Conservation (phyloP, 92 coral and sea anemone genomes). For the Actinernus sp. region DNA sequence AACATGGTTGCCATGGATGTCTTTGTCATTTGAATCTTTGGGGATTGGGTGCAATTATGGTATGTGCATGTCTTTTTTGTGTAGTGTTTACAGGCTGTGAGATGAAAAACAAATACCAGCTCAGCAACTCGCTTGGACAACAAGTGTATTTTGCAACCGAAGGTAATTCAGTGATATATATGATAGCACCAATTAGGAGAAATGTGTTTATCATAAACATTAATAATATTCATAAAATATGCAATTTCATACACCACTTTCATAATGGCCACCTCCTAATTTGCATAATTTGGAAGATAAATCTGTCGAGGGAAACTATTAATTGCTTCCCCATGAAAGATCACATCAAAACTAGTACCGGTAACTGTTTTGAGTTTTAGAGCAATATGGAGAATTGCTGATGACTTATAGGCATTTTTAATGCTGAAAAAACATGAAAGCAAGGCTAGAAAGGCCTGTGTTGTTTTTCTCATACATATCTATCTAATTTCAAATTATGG, state of each 20-base stretch:
- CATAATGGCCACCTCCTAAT: not conserved
- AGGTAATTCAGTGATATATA: conserved; percentile 46
- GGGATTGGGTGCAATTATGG: too few species aligned
- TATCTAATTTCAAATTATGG: too few species aligned
- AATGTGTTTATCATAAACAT: not conserved
- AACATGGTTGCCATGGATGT: too few species aligned
- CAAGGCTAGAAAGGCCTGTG: too few species aligned
- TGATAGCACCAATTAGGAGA: not conserved
- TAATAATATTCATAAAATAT: not conserved
- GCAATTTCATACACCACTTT: not conserved
- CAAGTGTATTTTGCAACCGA: conserved; percentile 96
- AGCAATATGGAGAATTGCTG: too few species aligned
- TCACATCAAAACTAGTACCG: not conserved
- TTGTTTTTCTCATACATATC: too few species aligned
- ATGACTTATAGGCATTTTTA: too few species aligned
- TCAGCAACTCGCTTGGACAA: conserved; percentile 92
- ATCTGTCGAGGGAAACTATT: too few species aligned
- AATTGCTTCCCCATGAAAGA: too few species aligned
- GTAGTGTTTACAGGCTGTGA: conserved; percentile 97
- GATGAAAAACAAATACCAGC: conserved; percentile 88
- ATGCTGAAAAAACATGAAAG: too few species aligned
- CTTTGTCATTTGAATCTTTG: too few species aligned
- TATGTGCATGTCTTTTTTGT: too few species aligned
- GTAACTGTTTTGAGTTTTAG: not conserved
- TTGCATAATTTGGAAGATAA: not conserved